A percentile compares a stretch with the other conserved stretches of the same genome.
Evolutionary conservation across 2,888 invertebrate species (phyloP).

Genomic region (Lordiphosa andalusiaca): DNA sequence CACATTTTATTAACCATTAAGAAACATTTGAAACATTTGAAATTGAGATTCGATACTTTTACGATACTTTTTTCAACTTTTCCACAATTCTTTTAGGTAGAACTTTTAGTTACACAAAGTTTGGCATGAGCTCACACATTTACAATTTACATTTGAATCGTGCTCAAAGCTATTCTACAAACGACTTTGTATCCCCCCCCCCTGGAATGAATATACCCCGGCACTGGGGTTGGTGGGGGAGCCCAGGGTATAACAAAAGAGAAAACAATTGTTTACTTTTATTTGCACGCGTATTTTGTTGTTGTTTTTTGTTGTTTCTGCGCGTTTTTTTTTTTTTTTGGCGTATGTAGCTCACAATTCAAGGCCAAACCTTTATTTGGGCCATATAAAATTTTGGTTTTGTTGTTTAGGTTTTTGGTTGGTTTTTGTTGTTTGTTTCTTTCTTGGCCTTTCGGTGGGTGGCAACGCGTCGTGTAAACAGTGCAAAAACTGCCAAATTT

Average conservation of each 20-base stretch:
- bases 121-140: too few relatives aligned
- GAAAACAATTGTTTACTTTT: conserved; percentile 68
- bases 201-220: too few relatives aligned
- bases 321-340: conserved; percentile 20
- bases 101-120: too few relatives aligned
- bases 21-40: too few relatives aligned
- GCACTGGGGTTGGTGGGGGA: too few relatives aligned
- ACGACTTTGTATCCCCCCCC: too few relatives aligned
- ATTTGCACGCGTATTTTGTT: conserved; percentile 24
- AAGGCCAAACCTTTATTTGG: conserved; percentile 68
- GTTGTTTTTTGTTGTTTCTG: conserved; percentile 12
- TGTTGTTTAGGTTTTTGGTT: conserved; percentile 21
- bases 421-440: not conserved
- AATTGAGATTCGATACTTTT: too few relatives aligned
- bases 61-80: too few relatives aligned
- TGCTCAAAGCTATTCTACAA: too few relatives aligned
- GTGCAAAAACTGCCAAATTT: conserved; percentile 53
- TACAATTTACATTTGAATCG: too few relatives aligned
- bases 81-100: too few relatives aligned
- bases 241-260: conserved; percentile 30
- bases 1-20: too few relatives aligned
- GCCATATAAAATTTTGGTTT: conserved; percentile 46
- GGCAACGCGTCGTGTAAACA: conserved; percentile 37
- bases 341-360: conserved; percentile 57
- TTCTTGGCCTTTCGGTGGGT: conserved; percentile 14